These are phyloP conservation scores for Aphelocoma coerulescens DNA, from an alignment of 2,113 vertebrate genomes.

Conservation along the genomic window DNA sequence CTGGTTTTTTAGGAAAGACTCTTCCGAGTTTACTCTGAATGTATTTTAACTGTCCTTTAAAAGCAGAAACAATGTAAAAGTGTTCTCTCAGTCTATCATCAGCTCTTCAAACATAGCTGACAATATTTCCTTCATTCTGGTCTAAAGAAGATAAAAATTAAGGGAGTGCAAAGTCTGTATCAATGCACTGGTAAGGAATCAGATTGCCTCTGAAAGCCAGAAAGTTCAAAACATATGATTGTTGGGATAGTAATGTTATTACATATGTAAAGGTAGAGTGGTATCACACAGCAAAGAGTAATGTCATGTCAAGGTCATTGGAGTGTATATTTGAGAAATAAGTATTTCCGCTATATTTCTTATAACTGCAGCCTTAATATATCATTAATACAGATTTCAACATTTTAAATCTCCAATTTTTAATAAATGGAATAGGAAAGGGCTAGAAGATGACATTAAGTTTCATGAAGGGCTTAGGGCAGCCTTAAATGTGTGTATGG, in stretches of 20 bases:
- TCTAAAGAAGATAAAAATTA: background rate
- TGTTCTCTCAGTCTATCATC: background rate
- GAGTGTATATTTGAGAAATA: background rate
- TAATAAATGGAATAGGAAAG: background rate
- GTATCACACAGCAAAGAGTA: background rate
- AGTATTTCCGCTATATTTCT: background rate
- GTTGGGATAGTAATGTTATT: background rate
- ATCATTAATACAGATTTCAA: background rate
- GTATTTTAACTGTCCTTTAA: background rate
- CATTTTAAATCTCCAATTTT: background rate
- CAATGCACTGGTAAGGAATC: background rate
- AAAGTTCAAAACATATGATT: background rate
- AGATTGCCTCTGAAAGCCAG: background rate
- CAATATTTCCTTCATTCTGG: background rate
- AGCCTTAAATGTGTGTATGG: background rate
- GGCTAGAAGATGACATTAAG: background rate
- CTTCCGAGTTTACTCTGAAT: background rate
- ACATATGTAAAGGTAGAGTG: background rate
- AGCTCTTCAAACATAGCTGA: background rate
- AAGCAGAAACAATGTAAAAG: background rate
- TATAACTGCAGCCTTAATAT: background rate
- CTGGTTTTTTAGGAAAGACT: background rate
- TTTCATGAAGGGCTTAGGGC: background rate
- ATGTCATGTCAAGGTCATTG: background rate
- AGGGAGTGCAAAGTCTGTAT: background rate